Evolutionary conservation across 2,888 invertebrate genomes (phyloP).

Genomic region (Lucinisca nassula): DNA sequence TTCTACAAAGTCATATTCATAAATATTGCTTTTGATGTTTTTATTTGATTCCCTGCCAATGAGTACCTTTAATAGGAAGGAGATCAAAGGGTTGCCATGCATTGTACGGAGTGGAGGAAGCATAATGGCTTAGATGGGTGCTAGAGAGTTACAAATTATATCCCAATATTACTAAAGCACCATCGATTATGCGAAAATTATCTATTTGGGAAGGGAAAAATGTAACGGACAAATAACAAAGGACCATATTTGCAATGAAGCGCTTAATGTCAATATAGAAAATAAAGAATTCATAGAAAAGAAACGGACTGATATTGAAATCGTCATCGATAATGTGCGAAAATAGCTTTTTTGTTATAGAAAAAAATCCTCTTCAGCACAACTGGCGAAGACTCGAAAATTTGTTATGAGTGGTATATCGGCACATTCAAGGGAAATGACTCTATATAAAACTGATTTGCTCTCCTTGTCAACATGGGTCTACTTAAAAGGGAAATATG

Average conservation of each 20-base stretch:
- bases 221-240: not conserved
- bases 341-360: not conserved
- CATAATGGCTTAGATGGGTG: constrained; percentile 4
- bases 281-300: not conserved
- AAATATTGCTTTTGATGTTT: constrained; percentile 60
- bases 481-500: too few relatives aligned
- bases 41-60: constrained; percentile 24
- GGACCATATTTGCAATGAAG: not conserved
- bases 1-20: constrained; percentile 57
- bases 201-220: not conserved
- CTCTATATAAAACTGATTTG: too few relatives aligned
- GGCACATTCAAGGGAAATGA: too few relatives aligned
- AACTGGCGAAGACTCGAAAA: too few relatives aligned
- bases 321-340: not conserved
- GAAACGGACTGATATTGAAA: not conserved
- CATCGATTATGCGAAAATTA: constrained; percentile 11
- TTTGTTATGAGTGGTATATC: too few relatives aligned
- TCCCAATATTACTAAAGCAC: constrained; percentile 24
- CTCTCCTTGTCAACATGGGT: too few relatives aligned
- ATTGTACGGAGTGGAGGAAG: constrained; percentile 34
- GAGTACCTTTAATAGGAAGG: constrained; percentile 30
- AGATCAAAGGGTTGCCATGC: constrained; percentile 56
- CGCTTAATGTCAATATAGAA: not conserved
- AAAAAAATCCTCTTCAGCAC: too few relatives aligned
- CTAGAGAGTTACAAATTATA: constrained; percentile 51